Evolutionary conservation across 2,113 vertebrate genomes (phyloP).

Genomic region (Heterocephalus glaber): DNA sequence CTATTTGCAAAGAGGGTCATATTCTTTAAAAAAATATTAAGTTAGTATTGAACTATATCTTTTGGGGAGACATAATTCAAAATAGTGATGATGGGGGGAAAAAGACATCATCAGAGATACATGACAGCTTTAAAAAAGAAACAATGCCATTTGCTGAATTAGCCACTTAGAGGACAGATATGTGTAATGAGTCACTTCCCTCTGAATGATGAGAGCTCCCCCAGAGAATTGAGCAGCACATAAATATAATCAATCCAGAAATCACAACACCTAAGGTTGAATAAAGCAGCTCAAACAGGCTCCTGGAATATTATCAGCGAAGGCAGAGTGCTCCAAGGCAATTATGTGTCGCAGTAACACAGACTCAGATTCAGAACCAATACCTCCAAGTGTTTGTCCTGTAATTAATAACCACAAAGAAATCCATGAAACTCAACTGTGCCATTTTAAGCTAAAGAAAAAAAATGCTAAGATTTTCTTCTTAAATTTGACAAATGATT

Average conservation of each 20-base stretch:
- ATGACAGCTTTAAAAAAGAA: constrained; percentile 14
- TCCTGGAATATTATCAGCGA: neutral
- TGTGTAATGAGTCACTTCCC: neutral
- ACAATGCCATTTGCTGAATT: neutral
- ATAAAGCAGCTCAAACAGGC: neutral
- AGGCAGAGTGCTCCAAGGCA: neutral
- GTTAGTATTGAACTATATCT: neutral
- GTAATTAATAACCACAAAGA: neutral
- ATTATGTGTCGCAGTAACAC: neutral
- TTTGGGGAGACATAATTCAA: neutral
- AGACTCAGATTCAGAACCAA: neutral
- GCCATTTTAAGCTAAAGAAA: neutral
- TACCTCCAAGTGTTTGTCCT: neutral
- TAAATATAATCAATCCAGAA: neutral
- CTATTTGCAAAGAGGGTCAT: constrained; percentile 14
- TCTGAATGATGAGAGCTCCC: neutral
- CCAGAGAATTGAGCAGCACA: neutral
- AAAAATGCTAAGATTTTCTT: neutral
- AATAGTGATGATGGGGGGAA: neutral
- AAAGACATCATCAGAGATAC: neutral
- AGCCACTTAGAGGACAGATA: neutral
- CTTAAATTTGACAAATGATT: neutral
- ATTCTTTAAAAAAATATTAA: neutral
- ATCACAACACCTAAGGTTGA: neutral
- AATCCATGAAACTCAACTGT: neutral